Evolutionary conservation across 2,888 invertebrate genomes (phyloP).

Genomic region (Melangyna quadrimaculata): DNA sequence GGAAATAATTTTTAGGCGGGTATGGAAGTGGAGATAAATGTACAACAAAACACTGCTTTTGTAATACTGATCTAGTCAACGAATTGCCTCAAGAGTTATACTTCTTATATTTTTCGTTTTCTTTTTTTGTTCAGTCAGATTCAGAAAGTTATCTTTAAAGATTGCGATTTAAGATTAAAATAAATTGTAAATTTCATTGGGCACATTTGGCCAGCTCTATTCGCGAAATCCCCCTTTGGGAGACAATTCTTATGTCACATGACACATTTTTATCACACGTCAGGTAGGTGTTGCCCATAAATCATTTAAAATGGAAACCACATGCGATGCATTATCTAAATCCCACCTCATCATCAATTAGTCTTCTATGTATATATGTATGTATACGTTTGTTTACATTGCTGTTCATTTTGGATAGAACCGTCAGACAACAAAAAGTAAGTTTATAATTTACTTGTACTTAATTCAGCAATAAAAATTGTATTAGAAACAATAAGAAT

Average conservation of each 20-base stretch:
- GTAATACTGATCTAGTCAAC: too few species aligned
- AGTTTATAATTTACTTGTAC: too few species aligned
- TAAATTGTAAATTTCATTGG: background rate
- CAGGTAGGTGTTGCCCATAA: background rate
- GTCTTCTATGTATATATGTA: background rate
- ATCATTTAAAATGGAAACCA: background rate
- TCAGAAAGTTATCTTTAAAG: background rate
- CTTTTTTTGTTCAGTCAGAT: background rate
- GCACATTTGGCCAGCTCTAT: background rate
- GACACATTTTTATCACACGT: background rate
- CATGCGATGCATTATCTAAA: constrained; percentile 11
- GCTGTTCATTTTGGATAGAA: background rate
- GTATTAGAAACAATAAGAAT: too few species aligned
- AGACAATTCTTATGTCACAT: background rate
- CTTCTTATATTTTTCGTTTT: background rate
- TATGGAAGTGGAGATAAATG: too few species aligned
- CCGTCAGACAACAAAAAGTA: too few species aligned
- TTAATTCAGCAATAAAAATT: too few species aligned
- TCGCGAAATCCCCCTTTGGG: background rate
- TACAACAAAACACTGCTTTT: too few species aligned
- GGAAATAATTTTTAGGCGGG: too few species aligned
- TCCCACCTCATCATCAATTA: background rate
- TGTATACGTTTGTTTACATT: too few species aligned
- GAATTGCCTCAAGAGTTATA: background rate
- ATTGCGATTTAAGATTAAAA: background rate